Evolutionary conservation across 2,888 invertebrate genomes (phyloP).

Genomic region (Acronicta psi): DNA sequence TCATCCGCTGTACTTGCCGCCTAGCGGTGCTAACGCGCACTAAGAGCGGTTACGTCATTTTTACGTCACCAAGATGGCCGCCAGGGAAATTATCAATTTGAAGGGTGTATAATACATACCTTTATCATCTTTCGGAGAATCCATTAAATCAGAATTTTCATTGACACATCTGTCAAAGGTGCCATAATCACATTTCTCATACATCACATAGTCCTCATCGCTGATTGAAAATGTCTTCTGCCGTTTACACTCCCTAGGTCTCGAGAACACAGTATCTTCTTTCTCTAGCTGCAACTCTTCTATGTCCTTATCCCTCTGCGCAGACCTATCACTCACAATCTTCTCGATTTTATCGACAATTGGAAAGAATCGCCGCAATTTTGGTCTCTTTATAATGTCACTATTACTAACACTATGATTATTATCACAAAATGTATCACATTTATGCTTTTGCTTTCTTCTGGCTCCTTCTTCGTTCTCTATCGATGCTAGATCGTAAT

Average conservation of each 20-base stretch:
- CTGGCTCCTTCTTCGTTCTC: slow-evolving; percentile 66
- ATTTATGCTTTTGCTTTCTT: slow-evolving; percentile 83
- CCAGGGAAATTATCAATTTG: too few species aligned
- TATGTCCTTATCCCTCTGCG: slow-evolving; percentile 71
- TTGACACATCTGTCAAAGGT: slow-evolving; percentile 74
- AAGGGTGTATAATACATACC: slow-evolving; percentile 15
- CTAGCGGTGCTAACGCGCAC: too few species aligned
- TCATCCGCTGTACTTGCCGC: too few species aligned
- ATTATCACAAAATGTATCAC: slow-evolving; percentile 77
- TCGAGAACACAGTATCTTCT: slow-evolving; percentile 80
- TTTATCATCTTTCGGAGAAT: slow-evolving; percentile 70
- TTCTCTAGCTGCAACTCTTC: slow-evolving; percentile 75
- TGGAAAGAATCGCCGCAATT: slow-evolving; percentile 76
- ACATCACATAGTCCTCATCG: slow-evolving; percentile 78
- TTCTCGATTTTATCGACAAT: slow-evolving; percentile 77
- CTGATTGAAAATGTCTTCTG: slow-evolving; percentile 80
- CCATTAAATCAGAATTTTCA: slow-evolving; percentile 37
- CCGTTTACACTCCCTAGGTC: slow-evolving; percentile 72
- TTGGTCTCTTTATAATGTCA: slow-evolving; percentile 80
- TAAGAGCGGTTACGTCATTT: too few species aligned
- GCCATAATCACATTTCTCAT: slow-evolving; percentile 84
- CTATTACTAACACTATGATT: slow-evolving; percentile 66
- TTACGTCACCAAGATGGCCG: too few species aligned
- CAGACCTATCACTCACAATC: slow-evolving; percentile 75
- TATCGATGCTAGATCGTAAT: slow-evolving; percentile 68